phyloP scores from a whole-genome alignment of 2,888 invertebrate genomes.

The Stenchaetothrips biformis region DNA sequence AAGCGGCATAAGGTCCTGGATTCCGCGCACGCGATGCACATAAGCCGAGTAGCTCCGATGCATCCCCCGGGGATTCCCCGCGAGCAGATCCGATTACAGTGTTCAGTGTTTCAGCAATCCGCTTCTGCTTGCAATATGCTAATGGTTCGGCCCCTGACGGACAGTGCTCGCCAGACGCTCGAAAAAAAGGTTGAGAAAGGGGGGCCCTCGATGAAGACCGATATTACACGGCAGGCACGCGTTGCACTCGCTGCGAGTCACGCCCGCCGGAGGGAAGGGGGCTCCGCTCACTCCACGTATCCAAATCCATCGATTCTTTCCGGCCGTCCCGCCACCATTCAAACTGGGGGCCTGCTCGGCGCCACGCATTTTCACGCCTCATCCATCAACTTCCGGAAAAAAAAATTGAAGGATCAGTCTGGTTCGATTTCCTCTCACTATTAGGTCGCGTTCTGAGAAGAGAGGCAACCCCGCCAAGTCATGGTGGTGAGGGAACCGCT shows the following conservation, averaged over 20 bases:
- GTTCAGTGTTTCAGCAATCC: slow-evolving; percentile 11
- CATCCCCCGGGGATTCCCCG: not conserved
- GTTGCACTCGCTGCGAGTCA: not conserved
- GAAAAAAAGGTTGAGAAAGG: not conserved
- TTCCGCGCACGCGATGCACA: no score
- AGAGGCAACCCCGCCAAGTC: not conserved
- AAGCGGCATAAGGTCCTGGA: no score
- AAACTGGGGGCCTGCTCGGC: not conserved
- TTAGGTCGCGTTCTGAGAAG: not conserved
- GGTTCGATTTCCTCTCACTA: not conserved
- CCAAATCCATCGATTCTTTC: no score
- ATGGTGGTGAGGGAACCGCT: not conserved
- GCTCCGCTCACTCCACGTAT: no score
- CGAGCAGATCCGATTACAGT: slow-evolving; percentile 2
- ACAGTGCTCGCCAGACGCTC: not conserved
- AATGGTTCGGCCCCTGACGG: not conserved
- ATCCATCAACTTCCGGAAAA: not conserved
- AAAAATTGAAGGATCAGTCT: not conserved
- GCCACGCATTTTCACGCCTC: slow-evolving; percentile 7
- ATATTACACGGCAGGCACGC: not conserved
- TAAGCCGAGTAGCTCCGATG: not conserved
- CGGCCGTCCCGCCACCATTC: not conserved
- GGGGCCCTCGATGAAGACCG: not conserved
- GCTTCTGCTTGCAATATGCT: slow-evolving; percentile 21
- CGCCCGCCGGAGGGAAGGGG: no score